Evolutionary conservation across 1,140 invertebrate species (phyloP).

Genomic region (Drosophila sproati): DNA sequence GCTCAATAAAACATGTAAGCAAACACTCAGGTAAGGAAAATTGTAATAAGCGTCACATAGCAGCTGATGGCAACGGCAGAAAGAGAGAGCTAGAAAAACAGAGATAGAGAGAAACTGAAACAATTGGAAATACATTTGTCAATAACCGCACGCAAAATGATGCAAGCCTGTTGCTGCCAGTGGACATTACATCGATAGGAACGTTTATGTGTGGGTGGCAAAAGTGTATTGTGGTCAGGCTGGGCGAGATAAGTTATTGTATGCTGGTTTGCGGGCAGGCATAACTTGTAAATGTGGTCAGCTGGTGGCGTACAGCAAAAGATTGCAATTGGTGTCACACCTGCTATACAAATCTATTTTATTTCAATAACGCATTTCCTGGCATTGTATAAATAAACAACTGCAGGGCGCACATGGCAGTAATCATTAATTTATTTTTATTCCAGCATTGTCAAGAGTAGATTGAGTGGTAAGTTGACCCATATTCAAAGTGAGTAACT

Average conservation of each 20-base stretch:
- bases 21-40: conserved; percentile 38
- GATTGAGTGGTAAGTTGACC: background rate
- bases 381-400: conserved; percentile 72
- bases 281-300: conserved; percentile 65
- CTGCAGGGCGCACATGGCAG: conserved; percentile 39
- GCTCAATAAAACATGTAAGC: conserved; percentile 60
- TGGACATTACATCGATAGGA: conserved; percentile 38
- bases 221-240: conserved; percentile 46
- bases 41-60: conserved; percentile 62
- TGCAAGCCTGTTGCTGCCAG: conserved; percentile 48
- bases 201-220: conserved; percentile 18
- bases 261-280: conserved; percentile 48
- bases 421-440: conserved; percentile 50
- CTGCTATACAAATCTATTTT: conserved; percentile 74
- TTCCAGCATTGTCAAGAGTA: conserved; percentile 43
- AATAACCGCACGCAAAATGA: conserved; percentile 68
- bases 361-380: conserved; percentile 73
- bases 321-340: conserved; percentile 54
- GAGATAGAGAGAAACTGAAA: conserved; percentile 37
- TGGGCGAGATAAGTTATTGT: conserved; percentile 66
- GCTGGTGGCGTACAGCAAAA: background rate
- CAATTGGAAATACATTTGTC: conserved; percentile 82
- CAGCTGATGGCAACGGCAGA: conserved; percentile 16
- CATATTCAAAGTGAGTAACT: background rate
- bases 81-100: conserved; percentile 6